phyloP scores from a whole-genome alignment of 2,888 invertebrate species.

The Elmis aenea region DNA sequence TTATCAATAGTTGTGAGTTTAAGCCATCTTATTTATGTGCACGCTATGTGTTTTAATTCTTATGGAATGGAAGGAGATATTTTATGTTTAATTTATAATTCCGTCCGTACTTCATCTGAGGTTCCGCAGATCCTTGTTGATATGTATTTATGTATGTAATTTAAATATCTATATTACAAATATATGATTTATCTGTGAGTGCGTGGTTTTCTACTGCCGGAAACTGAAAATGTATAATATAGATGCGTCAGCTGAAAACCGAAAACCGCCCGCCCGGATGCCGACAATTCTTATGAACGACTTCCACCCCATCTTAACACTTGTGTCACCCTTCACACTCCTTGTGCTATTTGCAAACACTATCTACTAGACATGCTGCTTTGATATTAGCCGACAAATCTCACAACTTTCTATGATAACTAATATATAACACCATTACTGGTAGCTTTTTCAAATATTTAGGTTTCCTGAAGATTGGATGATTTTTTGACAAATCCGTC shows the following conservation, averaged over 20 bases:
- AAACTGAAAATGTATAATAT: constrained; percentile 13
- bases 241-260: constrained; percentile 13
- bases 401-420: no score
- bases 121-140: constrained; percentile 30
- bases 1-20: background rate
- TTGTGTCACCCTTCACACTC: constrained; percentile 21
- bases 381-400: constrained; percentile 8
- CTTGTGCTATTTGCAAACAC: constrained; percentile 22
- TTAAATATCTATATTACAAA: constrained; percentile 27
- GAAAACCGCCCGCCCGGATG: no score
- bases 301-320: constrained; percentile 26
- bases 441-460: no score
- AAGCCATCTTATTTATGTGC: constrained; percentile 10
- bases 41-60: constrained; percentile 11
- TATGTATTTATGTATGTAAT: constrained; percentile 41
- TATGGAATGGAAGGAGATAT: constrained; percentile 12
- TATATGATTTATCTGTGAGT: constrained; percentile 15
- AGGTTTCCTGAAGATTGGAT: no score
- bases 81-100: constrained; percentile 35
- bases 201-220: no score
- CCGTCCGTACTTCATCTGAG: constrained; percentile 32
- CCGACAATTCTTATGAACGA: constrained; percentile 23
- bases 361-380: constrained; percentile 15
- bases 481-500: no score
- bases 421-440: no score